Percentiles rank a stretch among this genome's conserved stretches.
These are phyloP conservation scores for Antheraea pernyi DNA, from an alignment of 1,140 invertebrate species.

Conservation along the genomic window DNA sequence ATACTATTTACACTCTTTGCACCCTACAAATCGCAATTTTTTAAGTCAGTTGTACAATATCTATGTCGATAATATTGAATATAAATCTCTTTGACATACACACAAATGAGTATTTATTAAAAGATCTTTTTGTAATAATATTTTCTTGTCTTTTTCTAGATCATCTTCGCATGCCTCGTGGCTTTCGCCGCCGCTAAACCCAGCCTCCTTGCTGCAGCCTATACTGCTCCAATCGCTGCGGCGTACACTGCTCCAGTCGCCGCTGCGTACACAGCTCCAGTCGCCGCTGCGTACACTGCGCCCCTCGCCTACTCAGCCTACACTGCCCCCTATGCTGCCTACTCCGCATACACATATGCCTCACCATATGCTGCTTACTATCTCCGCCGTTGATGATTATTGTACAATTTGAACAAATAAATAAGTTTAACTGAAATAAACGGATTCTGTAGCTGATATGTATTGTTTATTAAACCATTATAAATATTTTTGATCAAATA, in stretches of 20 bases:
- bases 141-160: conserved; percentile 59
- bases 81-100: no score
- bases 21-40: no score
- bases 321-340: conserved; percentile 46
- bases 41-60: no score
- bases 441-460: no score
- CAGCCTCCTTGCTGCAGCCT: conserved; percentile 29
- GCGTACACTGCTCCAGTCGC: conserved; percentile 54
- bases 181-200: conserved; percentile 72
- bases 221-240: conserved; percentile 45
- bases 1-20: no score
- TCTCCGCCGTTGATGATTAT: conserved; percentile 20
- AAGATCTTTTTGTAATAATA: neutral
- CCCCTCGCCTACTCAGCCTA: conserved; percentile 55
- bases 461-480: no score
- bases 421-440: conserved; percentile 6
- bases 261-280: conserved; percentile 59
- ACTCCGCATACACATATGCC: conserved; percentile 56
- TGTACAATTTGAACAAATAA: neutral
- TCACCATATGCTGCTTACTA: conserved; percentile 55
- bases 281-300: conserved; percentile 52
- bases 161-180: conserved; percentile 71
- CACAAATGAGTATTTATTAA: no score
- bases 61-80: neutral
- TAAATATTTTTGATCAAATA: no score